These are phyloP conservation scores for Aleadryas rufinucha DNA, from an alignment of 2,113 vertebrate genomes.

Conservation along the genomic window DNA sequence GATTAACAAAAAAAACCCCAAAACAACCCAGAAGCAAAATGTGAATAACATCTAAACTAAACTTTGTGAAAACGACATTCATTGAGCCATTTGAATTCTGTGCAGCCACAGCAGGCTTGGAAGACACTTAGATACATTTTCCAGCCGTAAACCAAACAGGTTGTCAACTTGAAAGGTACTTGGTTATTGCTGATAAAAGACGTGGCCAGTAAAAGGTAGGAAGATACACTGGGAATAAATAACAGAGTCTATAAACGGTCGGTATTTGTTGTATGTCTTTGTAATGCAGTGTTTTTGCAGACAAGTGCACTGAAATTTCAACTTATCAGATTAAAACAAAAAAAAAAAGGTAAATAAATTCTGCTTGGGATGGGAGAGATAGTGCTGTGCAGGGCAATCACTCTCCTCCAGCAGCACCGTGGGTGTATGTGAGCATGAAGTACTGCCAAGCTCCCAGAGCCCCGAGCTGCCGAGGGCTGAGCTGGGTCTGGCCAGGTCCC, in stretches of 20 bases:
- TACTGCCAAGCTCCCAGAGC: background rate
- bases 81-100: constrained; percentile 11
- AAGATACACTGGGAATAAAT: constrained; percentile 27
- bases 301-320: constrained; percentile 17
- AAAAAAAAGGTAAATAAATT: background rate
- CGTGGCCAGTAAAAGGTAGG: constrained; percentile 1
- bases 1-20: background rate
- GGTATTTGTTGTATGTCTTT: constrained; percentile 6
- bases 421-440: background rate
- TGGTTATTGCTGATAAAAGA: constrained; percentile 44
- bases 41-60: background rate
- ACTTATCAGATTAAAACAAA: constrained; percentile 32
- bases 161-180: constrained; percentile 11
- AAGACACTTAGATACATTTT: background rate
- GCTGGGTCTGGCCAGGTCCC: background rate
- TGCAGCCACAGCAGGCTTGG: background rate
- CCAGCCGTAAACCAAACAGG: background rate
- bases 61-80: background rate
- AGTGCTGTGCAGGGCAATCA: background rate
- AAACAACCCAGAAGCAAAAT: background rate
- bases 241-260: constrained; percentile 40
- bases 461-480: background rate
- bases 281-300: constrained; percentile 2
- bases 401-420: background rate
- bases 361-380: background rate